Evolutionary conservation across 2,113 vertebrate species (phyloP).

Genomic region (Tricholaema leucomelas): DNA sequence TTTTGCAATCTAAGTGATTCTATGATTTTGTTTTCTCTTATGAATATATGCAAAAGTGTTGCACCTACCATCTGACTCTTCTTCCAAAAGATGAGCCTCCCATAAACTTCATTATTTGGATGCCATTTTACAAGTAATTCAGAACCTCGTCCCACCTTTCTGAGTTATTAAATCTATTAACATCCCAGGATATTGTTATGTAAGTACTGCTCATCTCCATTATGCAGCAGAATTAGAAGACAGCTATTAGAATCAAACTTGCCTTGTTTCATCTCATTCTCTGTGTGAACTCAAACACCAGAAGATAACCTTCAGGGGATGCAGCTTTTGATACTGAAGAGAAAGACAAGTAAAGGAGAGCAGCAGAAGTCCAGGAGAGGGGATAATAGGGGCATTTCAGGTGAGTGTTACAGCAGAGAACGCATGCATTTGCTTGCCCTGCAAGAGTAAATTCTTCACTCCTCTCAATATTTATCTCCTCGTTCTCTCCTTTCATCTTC

Average conservation of each 20-base stretch:
- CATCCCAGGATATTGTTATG: conserved; percentile 59
- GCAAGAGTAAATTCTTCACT: background rate
- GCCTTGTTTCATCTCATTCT: conserved; percentile 41
- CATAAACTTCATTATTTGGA: conserved; percentile 57
- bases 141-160: conserved; percentile 63
- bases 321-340: background rate
- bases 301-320: background rate
- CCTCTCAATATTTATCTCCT: background rate
- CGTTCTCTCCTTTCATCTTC: background rate
- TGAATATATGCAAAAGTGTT: background rate
- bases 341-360: background rate
- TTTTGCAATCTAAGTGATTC: background rate
- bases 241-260: conserved; percentile 32
- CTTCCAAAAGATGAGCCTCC: conserved; percentile 45
- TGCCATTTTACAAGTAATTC: conserved; percentile 59
- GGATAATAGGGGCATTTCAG: background rate
- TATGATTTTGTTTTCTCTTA: background rate
- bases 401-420: background rate
- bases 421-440: background rate
- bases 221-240: conserved; percentile 50
- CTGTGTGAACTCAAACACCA: background rate
- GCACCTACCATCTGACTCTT: conserved; percentile 4
- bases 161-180: conserved; percentile 69
- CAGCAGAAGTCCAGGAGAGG: accelerated
- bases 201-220: conserved; percentile 67